Base-by-base conservation (phyloP, 1,140 invertebrate species). In the Megalopta genalis region DNA sequence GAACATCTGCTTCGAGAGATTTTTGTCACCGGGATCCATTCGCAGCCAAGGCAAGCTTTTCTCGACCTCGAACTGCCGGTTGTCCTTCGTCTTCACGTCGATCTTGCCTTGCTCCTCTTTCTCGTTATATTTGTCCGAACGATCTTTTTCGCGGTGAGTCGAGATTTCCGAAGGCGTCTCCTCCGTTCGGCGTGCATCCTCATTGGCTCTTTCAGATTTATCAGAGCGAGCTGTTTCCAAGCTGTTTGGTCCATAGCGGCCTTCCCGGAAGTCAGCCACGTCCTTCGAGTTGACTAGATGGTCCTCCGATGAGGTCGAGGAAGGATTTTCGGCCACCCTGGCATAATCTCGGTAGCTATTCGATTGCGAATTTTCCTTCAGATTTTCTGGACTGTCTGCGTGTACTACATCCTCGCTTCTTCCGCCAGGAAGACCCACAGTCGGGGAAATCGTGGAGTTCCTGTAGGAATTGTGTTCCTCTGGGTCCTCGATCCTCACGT, bases 1-100 rank as follows among this genome's bases (percentile, higher is more conserved):
- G 46, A 89, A 90, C 89, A 90, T 91, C 25, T 88, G 87, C 14
- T 89, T 84, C 0, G 90, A 90, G 2, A 88, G 84, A 66, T 90
- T 90, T 60, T 88, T 83, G 18, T 88, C 84, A 0, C 77, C 23
- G 27, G 81, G 86, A 3, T 81, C 82, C 82, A 83, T 84, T 37
- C 88, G 76, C 0, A 86, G 69, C 86, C 87, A 89, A 0, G 90
- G 86, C 14, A 88, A 23, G 62, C 77, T 87, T 59, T 84, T 88
- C 39, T 88, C 85, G 1, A 71, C 80, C 32, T 87, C 69, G 32
- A 86, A 87, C 21, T 81, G 63, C 62, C 82, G 83, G 37, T 84
- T 78, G 21, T 79, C 83, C 18, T 16, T 52, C 42, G 0, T 59
- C 9, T 42, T 72, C 4, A 10, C 5, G 4, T 27, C 37, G 21